Evolutionary conservation across 2,888 invertebrate genomes (phyloP).

Genomic region (Nymphalis polychloros): DNA sequence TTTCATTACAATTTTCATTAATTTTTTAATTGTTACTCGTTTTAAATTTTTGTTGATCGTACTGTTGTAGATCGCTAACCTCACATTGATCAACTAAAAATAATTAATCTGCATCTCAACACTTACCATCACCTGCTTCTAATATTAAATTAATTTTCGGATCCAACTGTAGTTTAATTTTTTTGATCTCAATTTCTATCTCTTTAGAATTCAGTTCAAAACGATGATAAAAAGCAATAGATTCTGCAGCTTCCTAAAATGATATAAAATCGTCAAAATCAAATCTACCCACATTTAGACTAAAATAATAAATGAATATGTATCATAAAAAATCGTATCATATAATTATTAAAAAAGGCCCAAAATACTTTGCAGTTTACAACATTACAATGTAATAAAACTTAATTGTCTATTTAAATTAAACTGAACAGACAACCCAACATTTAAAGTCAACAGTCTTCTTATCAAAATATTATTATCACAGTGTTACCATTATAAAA

Average conservation of each 20-base stretch:
- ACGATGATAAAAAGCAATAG: constrained; percentile 62
- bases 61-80: no score
- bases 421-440: no score
- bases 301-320: background rate
- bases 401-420: background rate
- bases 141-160: constrained; percentile 55
- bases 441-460: background rate
- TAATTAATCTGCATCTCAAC: no score
- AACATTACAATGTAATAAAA: background rate
- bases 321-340: background rate
- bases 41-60: no score
- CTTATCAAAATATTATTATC: background rate
- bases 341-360: no score
- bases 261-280: no score
- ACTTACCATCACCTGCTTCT: constrained; percentile 40
- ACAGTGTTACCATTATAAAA: background rate
- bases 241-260: constrained; percentile 60
- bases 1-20: no score
- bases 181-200: constrained; percentile 56
- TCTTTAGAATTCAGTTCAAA: constrained; percentile 52
- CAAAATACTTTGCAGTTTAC: background rate
- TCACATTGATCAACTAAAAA: no score
- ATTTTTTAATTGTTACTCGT: no score
- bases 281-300: background rate
- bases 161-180: constrained; percentile 61